phyloP scores from a whole-genome alignment of 2,888 invertebrate genomes.

The Polydrusus cervinus region DNA sequence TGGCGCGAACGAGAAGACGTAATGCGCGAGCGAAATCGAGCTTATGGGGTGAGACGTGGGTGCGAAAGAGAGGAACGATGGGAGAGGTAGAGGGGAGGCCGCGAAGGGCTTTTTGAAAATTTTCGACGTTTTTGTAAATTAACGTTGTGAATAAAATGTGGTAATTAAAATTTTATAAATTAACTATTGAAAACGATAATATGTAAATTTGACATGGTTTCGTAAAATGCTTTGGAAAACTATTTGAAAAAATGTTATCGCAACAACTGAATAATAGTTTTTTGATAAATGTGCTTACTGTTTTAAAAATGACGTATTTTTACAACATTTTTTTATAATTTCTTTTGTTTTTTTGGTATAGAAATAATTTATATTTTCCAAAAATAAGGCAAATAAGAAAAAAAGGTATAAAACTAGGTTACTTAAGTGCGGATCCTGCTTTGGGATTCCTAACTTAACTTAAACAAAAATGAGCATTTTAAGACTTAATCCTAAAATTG shows the following conservation, averaged over 20 bases:
- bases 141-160: not conserved
- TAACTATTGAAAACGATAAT: not conserved
- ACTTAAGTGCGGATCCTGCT: too few species aligned
- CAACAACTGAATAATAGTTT: not conserved
- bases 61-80: constrained; percentile 69
- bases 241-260: not conserved
- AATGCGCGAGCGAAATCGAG: constrained; percentile 57
- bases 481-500: too few species aligned
- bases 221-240: not conserved
- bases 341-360: too few species aligned
- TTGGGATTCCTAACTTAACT: too few species aligned
- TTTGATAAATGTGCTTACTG: not conserved
- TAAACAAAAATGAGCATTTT: too few species aligned
- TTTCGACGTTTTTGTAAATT: not conserved
- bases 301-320: too few species aligned
- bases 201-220: not conserved
- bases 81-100: constrained; percentile 28
- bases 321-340: too few species aligned
- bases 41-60: constrained; percentile 68
- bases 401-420: too few species aligned
- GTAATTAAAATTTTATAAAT: not conserved
- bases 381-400: too few species aligned
- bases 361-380: too few species aligned
- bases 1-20: constrained; percentile 40
- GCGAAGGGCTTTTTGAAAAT: constrained; percentile 17